A percentile compares a stretch with the other conserved stretches of the same genome.
phyloP scores from a whole-genome alignment of 2,888 invertebrate species.

The Tethea ocularis region DNA sequence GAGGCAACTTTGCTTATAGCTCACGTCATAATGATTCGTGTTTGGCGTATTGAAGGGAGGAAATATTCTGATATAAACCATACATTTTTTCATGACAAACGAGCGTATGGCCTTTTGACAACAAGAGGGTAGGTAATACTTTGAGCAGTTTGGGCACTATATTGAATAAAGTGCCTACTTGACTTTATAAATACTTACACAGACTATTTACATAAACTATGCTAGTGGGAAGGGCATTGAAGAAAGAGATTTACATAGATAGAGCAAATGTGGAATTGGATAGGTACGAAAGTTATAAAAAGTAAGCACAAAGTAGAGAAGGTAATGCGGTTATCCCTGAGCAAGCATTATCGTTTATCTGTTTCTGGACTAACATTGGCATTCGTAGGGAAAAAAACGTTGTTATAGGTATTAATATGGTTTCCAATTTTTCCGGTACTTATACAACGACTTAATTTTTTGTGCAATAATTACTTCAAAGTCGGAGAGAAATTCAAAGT shows the following conservation, averaged over 20 bases:
- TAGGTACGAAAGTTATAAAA: not conserved
- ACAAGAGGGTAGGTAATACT: constrained; percentile 13
- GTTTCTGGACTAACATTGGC: not conserved
- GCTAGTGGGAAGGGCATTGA: not conserved
- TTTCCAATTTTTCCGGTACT: not conserved
- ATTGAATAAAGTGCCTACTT: constrained; percentile 6
- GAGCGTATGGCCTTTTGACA: not conserved
- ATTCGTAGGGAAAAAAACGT: not conserved
- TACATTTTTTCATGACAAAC: not conserved
- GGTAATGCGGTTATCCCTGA: constrained; percentile 2
- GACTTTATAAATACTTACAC: constrained; percentile 7
- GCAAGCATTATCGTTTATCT: not conserved
- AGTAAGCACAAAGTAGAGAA: constrained; percentile 1
- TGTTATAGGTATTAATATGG: not conserved
- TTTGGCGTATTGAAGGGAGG: constrained; percentile 37
- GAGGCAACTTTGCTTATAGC: constrained; percentile 44
- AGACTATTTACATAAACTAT: not conserved
- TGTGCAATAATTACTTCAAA: no score
- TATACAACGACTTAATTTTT: not conserved
- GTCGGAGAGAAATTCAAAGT: no score
- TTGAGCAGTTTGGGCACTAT: constrained; percentile 4
- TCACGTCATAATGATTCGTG: constrained; percentile 48
- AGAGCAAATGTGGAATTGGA: constrained; percentile 3
- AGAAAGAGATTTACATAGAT: constrained; percentile 2
- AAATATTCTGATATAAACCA: constrained; percentile 18